Base-by-base conservation (phyloP, 2,113 vertebrate species). In the Euleptes europaea region DNA sequence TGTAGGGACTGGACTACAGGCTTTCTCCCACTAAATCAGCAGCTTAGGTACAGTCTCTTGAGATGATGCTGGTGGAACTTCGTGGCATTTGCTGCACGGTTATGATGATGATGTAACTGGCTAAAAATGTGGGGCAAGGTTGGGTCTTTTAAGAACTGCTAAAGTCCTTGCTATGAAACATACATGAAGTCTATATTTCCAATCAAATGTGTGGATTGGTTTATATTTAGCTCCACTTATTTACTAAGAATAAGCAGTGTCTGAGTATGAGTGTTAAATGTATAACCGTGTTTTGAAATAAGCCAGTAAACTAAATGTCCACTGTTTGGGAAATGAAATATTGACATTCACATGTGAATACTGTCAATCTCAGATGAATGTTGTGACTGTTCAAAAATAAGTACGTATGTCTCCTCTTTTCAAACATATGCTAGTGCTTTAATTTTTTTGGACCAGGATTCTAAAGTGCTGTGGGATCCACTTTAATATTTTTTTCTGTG, bases 101-200 rank as follows among this genome's bases (percentile, higher is more conserved):
- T 57, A 33, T 49, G 44, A 40, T 54, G 35, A 31, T 82, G 80
- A 60, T 70, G 40, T 51, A 13, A 17, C 57, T 42, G n/a, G 15
- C 71, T 84, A 77, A 38, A 81, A 80, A 85, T 73, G 33, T 31
- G 57, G 19, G 90, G 63, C 42, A 80, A n/a, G 35, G 4, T 44
- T 90, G 35, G 57, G 35, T 1, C 47, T 78, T 23, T 47, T 26
- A 9, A 76, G 42, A 26, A 57, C 54, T 9, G 15, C 77, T 54
- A 33, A 67, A 74, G 40, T 33, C 13, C n/a, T 66, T 74, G 31
- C n/a, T 63, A 4, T 26, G n/a, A 47, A 83, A 75, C 72, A 33
- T 33, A 83, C 19, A 65, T 26, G 57, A 42, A 14, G 9, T 57
- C 47, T 71, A n/a, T 5, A 69, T 28, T 26, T 38, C 21, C n/a